Percentiles rank a stretch among this genome's conserved stretches.
These are phyloP conservation scores for Notarius lentiginosus DNA, from an alignment of 2,113 vertebrate species.

Conservation along the genomic window DNA sequence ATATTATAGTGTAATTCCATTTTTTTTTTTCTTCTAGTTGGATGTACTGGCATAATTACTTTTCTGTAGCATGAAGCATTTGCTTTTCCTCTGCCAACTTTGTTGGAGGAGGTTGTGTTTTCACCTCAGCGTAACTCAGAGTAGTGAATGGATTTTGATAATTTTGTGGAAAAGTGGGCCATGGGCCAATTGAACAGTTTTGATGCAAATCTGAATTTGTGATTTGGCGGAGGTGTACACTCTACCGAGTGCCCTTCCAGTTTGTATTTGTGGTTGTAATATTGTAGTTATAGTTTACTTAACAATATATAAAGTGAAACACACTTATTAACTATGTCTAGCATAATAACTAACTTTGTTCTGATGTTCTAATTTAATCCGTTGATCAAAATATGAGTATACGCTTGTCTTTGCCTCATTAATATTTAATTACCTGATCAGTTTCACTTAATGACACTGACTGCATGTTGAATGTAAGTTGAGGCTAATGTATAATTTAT, in stretches of 20 bases:
- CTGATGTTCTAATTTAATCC: background rate
- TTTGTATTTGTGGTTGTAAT: background rate
- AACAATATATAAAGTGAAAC: background rate
- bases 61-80: background rate
- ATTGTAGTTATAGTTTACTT: background rate
- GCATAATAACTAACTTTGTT: background rate
- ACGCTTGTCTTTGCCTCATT: conserved; percentile 8
- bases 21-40: too few relatives aligned
- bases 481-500: conserved; percentile 18
- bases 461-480: background rate
- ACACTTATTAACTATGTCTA: background rate
- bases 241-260: too few relatives aligned
- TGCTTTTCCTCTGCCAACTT: too few relatives aligned
- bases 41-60: too few relatives aligned
- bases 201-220: too few relatives aligned
- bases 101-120: too few relatives aligned
- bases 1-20: background rate
- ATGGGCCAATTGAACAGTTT: too few relatives aligned
- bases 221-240: too few relatives aligned
- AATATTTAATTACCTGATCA: conserved; percentile 36
- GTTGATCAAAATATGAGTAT: background rate
- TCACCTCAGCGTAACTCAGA: too few relatives aligned
- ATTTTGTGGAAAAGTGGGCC: too few relatives aligned
- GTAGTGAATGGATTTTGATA: too few relatives aligned
- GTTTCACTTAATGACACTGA: conserved; percentile 25